Evolutionary conservation across 2,797 vertebrate species (phyloP).

Genomic region (Gephyroberyx darwinii): DNA sequence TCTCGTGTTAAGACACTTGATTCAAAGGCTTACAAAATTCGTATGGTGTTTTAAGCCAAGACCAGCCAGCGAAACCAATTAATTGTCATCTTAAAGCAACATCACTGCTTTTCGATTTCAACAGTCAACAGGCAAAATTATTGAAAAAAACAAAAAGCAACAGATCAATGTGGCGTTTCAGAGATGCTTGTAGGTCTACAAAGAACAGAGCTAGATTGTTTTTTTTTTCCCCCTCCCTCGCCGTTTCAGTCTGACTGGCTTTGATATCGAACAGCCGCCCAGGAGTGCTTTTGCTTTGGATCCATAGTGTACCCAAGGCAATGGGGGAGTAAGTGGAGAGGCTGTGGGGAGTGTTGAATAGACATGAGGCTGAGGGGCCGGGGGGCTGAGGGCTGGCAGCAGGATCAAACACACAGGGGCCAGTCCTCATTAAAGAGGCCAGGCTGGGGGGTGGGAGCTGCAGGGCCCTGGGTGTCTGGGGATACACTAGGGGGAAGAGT

Average conservation of each 20-base stretch:
- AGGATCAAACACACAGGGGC: slow-evolving; percentile 78
- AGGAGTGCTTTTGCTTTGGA: slow-evolving; percentile 69
- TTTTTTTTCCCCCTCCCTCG: slow-evolving; percentile 16
- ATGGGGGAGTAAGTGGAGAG: slow-evolving; percentile 59
- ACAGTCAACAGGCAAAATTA: slow-evolving; percentile 39
- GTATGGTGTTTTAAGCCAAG: slow-evolving; percentile 29
- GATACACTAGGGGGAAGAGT: slow-evolving; percentile 49
- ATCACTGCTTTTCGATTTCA: slow-evolving; percentile 43
- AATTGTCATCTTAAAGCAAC: slow-evolving; percentile 39
- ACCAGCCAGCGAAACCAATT: slow-evolving; percentile 45
- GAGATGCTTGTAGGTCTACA: slow-evolving; percentile 37
- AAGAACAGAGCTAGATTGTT: slow-evolving; percentile 43
- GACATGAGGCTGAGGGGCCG: slow-evolving; percentile 74
- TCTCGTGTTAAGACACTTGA: slow-evolving; percentile 27
- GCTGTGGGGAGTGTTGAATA: slow-evolving; percentile 73
- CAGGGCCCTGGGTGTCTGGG: slow-evolving; percentile 63
- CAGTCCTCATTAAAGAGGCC: slow-evolving; percentile 79
- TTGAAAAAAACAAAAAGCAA: slow-evolving; percentile 49
- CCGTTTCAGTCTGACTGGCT: slow-evolving; percentile 56
- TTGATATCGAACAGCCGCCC: slow-evolving; percentile 72
- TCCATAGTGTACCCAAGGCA: slow-evolving; percentile 69
- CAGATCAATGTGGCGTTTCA: slow-evolving; percentile 39
- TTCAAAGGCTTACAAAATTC: slow-evolving; percentile 9
- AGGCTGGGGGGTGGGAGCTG: slow-evolving; percentile 60
- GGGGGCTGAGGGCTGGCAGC: slow-evolving; percentile 66